Percentiles rank a stretch among this genome's conserved stretches.
These are phyloP conservation scores for Hedychridium roseum DNA, from an alignment of 2,888 invertebrate genomes.

Conservation along the genomic window DNA sequence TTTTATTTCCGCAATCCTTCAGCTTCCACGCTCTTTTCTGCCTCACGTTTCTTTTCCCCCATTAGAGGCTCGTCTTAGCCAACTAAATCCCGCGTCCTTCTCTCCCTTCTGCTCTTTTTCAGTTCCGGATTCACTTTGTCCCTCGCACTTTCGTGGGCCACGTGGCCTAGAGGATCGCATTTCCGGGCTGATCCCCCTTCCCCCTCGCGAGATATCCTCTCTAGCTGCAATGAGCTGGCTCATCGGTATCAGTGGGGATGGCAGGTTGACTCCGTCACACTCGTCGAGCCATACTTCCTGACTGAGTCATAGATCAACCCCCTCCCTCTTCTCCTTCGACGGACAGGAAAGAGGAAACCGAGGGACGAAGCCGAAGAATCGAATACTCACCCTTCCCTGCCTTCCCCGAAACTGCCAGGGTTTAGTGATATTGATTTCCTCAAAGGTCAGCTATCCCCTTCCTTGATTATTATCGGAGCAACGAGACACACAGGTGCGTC, in stretches of 20 bases:
- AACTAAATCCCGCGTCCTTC: too few species aligned
- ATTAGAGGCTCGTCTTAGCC: too few species aligned
- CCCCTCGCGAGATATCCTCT: too few species aligned
- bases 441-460: constrained; percentile 43
- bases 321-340: constrained; percentile 14
- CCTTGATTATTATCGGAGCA: too few species aligned
- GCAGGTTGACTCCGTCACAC: constrained; percentile 41
- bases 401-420: constrained; percentile 8
- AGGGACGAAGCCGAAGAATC: constrained; percentile 12
- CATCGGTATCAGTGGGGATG: constrained; percentile 32
- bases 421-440: constrained; percentile 46
- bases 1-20: constrained; percentile 32
- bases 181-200: too few species aligned
- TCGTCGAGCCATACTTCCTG: constrained; percentile 47
- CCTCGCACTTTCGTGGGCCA: constrained; percentile 20
- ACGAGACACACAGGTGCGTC: too few species aligned
- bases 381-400: constrained; percentile 17
- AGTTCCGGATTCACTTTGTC: constrained; percentile 23
- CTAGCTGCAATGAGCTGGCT: constrained; percentile 15
- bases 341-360: constrained; percentile 18
- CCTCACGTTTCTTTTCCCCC: constrained; percentile 2
- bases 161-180: constrained; percentile 38
- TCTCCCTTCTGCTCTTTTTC: constrained; percentile 7
- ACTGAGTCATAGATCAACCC: constrained; percentile 55
- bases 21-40: constrained; percentile 23